These are phyloP conservation scores for Drepana arcuata DNA, from an alignment of 1,140 invertebrate genomes.

Conservation along the genomic window DNA sequence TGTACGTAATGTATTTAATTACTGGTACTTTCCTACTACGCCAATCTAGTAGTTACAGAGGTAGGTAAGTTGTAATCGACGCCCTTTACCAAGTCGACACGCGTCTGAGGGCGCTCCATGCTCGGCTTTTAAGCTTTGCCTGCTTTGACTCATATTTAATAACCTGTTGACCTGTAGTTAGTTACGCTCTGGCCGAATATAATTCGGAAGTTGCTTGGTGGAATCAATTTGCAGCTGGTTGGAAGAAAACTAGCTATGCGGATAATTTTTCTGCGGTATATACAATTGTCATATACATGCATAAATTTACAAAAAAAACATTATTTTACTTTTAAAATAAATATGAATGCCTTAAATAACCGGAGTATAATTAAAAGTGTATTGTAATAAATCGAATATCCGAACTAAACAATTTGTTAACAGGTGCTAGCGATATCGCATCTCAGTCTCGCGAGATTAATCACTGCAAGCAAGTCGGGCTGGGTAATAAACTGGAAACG, in stretches of 20 bases:
- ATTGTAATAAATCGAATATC: conserved; percentile 4
- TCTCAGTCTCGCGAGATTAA: conserved; percentile 45
- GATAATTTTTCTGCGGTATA: too few species aligned
- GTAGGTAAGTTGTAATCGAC: conserved; percentile 56
- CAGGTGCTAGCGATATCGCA: conserved; percentile 33
- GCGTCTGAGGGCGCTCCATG: conserved; percentile 39
- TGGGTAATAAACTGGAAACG: conserved; percentile 47
- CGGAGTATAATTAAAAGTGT: too few species aligned
- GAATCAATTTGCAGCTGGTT: too few species aligned
- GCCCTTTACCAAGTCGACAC: conserved; percentile 49
- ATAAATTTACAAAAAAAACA: too few species aligned
- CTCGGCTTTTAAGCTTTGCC: conserved; percentile 38
- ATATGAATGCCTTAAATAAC: too few species aligned
- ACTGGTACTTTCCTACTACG: conserved; percentile 51
- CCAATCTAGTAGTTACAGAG: conserved; percentile 63
- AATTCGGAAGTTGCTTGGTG: conserved; percentile 43
- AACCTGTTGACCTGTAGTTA: conserved; percentile 67
- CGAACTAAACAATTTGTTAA: conserved; percentile 46
- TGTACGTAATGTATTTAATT: conserved; percentile 63
- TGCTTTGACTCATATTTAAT: conserved; percentile 58
- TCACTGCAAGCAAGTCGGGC: conserved; percentile 27
- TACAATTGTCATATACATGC: too few species aligned
- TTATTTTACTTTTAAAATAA: too few species aligned
- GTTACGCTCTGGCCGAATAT: conserved; percentile 44
- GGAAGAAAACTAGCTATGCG: too few species aligned